Conservation (phyloP, 2,888 invertebrate species). For the Drosophila meridionalis region DNA sequence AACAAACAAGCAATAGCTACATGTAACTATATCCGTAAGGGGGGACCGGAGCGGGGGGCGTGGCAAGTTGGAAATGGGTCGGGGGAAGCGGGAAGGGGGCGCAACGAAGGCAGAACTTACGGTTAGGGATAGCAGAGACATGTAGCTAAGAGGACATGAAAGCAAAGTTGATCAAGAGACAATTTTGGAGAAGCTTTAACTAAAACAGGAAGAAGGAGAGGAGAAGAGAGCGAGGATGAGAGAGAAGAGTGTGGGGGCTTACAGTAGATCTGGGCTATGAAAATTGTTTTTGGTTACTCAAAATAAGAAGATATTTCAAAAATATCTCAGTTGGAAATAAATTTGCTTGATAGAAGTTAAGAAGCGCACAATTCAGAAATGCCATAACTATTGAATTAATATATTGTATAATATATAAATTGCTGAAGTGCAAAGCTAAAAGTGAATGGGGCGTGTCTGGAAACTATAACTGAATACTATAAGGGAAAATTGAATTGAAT, state of each 20-base stretch:
- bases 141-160: constrained; percentile 38
- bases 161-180: neutral
- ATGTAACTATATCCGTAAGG: constrained; percentile 82
- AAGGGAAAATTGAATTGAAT: neutral
- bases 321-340: constrained; percentile 24
- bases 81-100: constrained; percentile 49
- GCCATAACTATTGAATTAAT: neutral
- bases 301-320: constrained; percentile 35
- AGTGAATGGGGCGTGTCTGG: neutral
- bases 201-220: constrained; percentile 28
- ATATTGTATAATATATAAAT: constrained; percentile 10
- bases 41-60: constrained; percentile 31
- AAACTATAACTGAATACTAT: neutral
- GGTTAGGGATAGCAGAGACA: constrained; percentile 30
- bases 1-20: constrained; percentile 84
- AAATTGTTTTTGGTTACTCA: constrained; percentile 16
- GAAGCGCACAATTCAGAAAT: constrained; percentile 27
- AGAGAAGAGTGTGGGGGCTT: neutral
- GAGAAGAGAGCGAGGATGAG: neutral
- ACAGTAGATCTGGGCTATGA: neutral
- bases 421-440: neutral
- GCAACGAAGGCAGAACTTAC: constrained; percentile 4
- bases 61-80: constrained; percentile 40
- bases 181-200: constrained; percentile 46
- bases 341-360: constrained; percentile 1